Conservation (phyloP, 2,888 invertebrate species). For the Harpalus rufipes region DNA sequence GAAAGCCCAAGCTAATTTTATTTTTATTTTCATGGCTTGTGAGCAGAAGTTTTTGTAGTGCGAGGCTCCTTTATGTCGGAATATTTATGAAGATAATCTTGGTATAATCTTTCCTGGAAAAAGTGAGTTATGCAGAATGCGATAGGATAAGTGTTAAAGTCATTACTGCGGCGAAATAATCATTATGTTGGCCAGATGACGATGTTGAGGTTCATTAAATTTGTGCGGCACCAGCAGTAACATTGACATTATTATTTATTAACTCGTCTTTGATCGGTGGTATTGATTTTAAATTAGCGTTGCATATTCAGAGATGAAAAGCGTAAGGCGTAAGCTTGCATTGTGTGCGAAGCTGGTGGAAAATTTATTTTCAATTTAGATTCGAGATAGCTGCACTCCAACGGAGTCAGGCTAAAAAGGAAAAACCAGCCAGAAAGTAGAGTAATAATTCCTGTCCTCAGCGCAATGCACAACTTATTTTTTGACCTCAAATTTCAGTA, state of each 20-base stretch:
- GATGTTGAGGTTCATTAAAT: constrained; percentile 46
- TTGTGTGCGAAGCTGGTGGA: constrained; percentile 55
- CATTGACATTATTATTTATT: constrained; percentile 56
- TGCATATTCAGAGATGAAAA: constrained; percentile 54
- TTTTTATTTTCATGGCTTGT: not conserved
- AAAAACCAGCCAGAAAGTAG: constrained; percentile 49
- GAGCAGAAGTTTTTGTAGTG: not conserved
- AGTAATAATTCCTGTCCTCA: constrained; percentile 55
- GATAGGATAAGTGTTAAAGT: constrained; percentile 37
- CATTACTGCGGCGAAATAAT: constrained; percentile 30
- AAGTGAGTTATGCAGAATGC: not conserved
- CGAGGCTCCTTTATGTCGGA: not conserved
- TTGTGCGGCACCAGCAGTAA: constrained; percentile 1
- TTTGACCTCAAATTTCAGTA: constrained; percentile 56
- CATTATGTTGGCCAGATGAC: constrained; percentile 38
- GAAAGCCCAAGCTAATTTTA: not conserved
- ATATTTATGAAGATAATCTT: constrained; percentile 39
- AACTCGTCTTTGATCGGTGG: constrained; percentile 53
- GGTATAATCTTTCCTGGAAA: constrained; percentile 2
- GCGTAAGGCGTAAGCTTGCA: constrained; percentile 30
- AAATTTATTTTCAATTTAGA: constrained; percentile 69
- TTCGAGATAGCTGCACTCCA: constrained; percentile 61
- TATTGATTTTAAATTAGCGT: constrained; percentile 66
- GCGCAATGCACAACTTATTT: constrained; percentile 47
- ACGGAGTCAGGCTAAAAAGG: constrained; percentile 51